A percentile compares a stretch with the other conserved stretches of the same genome.
Evolutionary conservation across 2,888 invertebrate genomes (phyloP).

Genomic region (Orchesellides sinensis): DNA sequence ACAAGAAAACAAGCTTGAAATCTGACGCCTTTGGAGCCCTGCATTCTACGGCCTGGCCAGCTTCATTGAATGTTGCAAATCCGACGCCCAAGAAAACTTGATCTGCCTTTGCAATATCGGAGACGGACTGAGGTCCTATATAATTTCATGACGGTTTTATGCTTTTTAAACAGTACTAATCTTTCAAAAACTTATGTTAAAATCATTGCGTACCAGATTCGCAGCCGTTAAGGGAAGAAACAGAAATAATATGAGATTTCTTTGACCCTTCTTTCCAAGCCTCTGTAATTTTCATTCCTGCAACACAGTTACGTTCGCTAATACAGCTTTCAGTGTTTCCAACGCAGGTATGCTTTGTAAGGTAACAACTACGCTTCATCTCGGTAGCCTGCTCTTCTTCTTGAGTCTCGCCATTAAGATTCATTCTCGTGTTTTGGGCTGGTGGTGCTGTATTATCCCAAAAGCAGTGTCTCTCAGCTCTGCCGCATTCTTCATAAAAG

Average conservation of each 20-base stretch:
- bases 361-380: conserved; percentile 3
- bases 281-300: conserved; percentile 32
- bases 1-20: conserved; percentile 46
- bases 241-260: background rate
- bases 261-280: background rate
- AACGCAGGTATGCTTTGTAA: conserved; percentile 27
- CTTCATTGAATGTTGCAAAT: conserved; percentile 35
- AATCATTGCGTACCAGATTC: conserved; percentile 11
- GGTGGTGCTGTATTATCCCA: background rate
- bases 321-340: conserved; percentile 42
- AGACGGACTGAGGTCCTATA: conserved; percentile 15
- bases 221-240: conserved; percentile 40
- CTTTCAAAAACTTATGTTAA: background rate
- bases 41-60: conserved; percentile 9
- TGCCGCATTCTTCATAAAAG: conserved; percentile 38
- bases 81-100: conserved; percentile 43
- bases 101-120: conserved; percentile 7
- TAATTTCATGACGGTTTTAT: too few relatives aligned
- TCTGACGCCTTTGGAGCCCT: conserved; percentile 23
- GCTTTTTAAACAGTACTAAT: background rate
- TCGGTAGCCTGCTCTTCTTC: background rate
- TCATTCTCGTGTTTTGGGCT: background rate
- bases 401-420: background rate
- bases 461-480: conserved; percentile 1
- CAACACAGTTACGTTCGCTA: conserved; percentile 24